Percentiles rank a stretch among this genome's conserved stretches.
phyloP scores from a whole-genome alignment of 2,797 vertebrate genomes.

The Sebastes jordani region DNA sequence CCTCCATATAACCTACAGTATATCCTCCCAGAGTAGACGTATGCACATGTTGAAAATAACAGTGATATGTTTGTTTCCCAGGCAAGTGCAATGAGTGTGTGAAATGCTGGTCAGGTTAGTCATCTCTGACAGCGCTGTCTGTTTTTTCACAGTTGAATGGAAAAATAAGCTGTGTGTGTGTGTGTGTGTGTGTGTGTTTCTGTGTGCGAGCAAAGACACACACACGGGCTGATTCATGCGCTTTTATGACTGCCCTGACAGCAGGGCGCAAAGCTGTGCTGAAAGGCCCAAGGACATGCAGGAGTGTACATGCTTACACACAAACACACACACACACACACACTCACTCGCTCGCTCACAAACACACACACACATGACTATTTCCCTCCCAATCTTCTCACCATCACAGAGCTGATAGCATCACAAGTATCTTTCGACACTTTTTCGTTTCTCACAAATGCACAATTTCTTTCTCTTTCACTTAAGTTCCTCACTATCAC shows the following conservation, averaged over 20 bases:
- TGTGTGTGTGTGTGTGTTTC: constrained; percentile 4
- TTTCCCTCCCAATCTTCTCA: constrained; percentile 3
- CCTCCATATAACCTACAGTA: background rate
- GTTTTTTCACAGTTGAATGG: constrained; percentile 71
- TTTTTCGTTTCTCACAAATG: background rate
- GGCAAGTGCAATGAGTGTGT: constrained; percentile 64
- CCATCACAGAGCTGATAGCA: background rate
- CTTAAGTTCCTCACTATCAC: constrained; percentile 1
- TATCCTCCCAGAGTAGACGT: background rate
- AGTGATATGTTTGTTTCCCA: constrained; percentile 65
- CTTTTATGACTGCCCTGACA: constrained; percentile 58
- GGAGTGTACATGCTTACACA: constrained; percentile 33
- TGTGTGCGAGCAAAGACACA: constrained; percentile 3
- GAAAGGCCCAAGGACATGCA: constrained; percentile 62
- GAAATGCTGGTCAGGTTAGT: constrained; percentile 76
- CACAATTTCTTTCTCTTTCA: constrained; percentile 19
- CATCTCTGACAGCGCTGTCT: constrained; percentile 59
- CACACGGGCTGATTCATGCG: constrained; percentile 45
- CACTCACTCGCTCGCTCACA: background rate
- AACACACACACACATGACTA: background rate
- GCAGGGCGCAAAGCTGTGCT: constrained; percentile 45
- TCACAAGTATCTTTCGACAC: constrained; percentile 5
- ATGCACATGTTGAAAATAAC: constrained; percentile 54
- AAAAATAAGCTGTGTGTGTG: constrained; percentile 61
- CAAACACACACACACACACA: background rate